phyloP scores from a whole-genome alignment of 2,113 vertebrate genomes.

The Carassius gibelio region DNA sequence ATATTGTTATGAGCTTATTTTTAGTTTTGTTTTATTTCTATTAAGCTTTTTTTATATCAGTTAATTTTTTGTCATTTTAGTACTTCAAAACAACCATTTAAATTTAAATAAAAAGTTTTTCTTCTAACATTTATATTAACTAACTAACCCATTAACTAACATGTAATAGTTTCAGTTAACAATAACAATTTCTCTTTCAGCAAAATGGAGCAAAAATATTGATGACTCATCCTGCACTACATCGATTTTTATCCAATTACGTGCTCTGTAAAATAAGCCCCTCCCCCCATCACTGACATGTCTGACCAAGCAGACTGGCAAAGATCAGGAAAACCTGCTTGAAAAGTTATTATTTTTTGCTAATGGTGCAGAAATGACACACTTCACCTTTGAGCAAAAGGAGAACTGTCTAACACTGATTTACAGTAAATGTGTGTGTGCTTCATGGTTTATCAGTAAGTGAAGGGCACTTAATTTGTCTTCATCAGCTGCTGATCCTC shows the following conservation, averaged over 20 bases:
- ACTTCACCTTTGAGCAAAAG: slow-evolving; percentile 26
- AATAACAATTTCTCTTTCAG: neutral
- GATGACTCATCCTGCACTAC: slow-evolving; percentile 1
- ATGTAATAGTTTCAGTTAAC: neutral
- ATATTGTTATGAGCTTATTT: neutral
- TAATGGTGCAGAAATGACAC: slow-evolving; percentile 28
- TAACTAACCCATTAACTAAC: no score
- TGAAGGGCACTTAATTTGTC: slow-evolving; percentile 75
- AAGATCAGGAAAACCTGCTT: neutral
- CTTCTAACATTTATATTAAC: neutral
- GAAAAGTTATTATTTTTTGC: slow-evolving; percentile 14
- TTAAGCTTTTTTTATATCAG: neutral
- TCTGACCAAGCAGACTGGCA: neutral
- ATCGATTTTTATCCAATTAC: neutral
- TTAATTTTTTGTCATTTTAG: neutral
- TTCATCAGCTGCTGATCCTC: slow-evolving; percentile 65
- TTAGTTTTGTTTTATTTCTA: no score
- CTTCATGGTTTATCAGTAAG: slow-evolving; percentile 70
- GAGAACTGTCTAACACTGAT: neutral
- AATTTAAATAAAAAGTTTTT: no score
- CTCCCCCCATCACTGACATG: neutral
- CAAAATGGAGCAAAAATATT: neutral
- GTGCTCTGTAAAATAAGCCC: neutral
- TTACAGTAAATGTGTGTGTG: slow-evolving; percentile 44
- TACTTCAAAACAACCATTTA: no score